Evolutionary conservation across 2,888 invertebrate genomes (phyloP), one percentile per base, ranked within the genome.

Genomic region (Synergus itoensis): DNA sequence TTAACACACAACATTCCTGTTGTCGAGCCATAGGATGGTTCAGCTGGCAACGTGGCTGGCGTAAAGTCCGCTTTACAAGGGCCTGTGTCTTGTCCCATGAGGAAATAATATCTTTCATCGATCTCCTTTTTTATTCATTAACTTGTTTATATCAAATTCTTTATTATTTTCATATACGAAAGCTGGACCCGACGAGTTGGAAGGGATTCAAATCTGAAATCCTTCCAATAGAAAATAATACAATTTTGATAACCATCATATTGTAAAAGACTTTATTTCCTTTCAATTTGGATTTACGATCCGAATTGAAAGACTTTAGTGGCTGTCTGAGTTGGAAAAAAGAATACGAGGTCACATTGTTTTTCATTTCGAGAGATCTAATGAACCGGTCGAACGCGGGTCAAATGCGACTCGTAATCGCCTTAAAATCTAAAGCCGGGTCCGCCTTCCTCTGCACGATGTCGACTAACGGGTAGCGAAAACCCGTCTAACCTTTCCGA

Each of bases 1-100:
- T 91, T 91, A 91, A 91, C 91, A 89, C 90, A 90, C 90, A 88
- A 90, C 91, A 91, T 91, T 91, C 91, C 90, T 91, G 88, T 90
- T 90, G 90, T 90, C 89, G 90, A 88, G 87, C 87, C 88, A 83
- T 87, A 81, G 87, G 89, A 89, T 88, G 86, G 85, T 88, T 90
- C 89, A 89, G 88, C 91, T 89, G 90, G 91, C 90, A 90, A 91
- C 91, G 89, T 90, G 89, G 90, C 88, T 85, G 85, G 87, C 87
- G 86, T 89, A 86, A 88, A 89, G 86, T 84, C 84, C 81, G 85
- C 87, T 86, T 87, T 85, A 84, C 85, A 84, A 84, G 83, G 83
- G 82, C 80, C 81, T 80, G 81, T 85, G 83, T 81, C 85, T 85
- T 84, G 84, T 86, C 84, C 81, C 84, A 81, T 85, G 80, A 78